phyloP scores from a whole-genome alignment of 2,113 vertebrate species.

The Microtus richardsoni region DNA sequence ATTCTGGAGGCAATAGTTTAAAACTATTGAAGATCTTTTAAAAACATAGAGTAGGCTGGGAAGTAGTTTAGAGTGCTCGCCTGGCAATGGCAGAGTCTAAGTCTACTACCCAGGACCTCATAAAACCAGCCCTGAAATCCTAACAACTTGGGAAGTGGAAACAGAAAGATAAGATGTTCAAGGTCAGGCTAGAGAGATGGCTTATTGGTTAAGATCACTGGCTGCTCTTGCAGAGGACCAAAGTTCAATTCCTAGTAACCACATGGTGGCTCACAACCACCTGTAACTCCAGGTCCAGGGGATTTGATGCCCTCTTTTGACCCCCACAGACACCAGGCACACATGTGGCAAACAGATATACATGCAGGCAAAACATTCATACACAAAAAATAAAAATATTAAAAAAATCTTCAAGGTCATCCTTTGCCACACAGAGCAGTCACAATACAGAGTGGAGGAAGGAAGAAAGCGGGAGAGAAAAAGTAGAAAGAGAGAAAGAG shows the following conservation, averaged over 20 bases:
- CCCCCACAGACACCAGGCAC: neutral
- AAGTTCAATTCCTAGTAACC: neutral
- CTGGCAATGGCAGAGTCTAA: too few species aligned
- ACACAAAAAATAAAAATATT: neutral
- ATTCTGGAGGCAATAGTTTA: neutral
- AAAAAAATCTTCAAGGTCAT: neutral
- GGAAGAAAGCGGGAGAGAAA: too few species aligned
- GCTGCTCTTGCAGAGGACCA: neutral
- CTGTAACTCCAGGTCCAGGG: neutral
- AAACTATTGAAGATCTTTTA: conserved; percentile 17
- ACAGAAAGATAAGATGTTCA: too few species aligned
- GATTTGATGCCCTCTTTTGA: neutral
- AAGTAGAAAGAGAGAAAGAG: neutral
- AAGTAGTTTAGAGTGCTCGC: neutral
- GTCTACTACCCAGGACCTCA: neutral
- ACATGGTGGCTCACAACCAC: neutral
- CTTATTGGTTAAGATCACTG: neutral
- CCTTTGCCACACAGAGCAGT: too few species aligned
- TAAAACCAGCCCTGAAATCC: too few species aligned
- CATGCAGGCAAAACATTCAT: neutral
- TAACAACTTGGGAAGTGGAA: neutral
- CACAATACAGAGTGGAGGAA: neutral
- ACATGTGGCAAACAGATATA: neutral
- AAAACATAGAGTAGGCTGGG: neutral
- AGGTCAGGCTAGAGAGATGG: neutral